A percentile compares a stretch with the other conserved stretches of the same genome.
These are phyloP conservation scores for Mesorhabditis spiculigera DNA, from an alignment of 2,888 invertebrate genomes.

Conservation along the genomic window DNA sequence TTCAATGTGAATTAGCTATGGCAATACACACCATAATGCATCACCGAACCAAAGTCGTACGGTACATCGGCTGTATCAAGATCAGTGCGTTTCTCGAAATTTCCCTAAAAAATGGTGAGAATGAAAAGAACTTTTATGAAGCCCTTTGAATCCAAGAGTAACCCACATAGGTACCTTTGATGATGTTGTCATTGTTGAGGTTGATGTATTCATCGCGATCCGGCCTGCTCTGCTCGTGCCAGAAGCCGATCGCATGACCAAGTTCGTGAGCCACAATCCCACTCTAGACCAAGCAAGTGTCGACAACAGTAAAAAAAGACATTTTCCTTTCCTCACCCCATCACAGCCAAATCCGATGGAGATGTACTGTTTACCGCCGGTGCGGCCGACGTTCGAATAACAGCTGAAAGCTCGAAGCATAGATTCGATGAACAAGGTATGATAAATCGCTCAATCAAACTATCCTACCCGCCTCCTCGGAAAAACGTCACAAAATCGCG, in stretches of 20 bases:
- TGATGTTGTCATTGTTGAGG: constrained; percentile 36
- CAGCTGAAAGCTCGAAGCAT: constrained; percentile 22
- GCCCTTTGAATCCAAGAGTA: constrained; percentile 2
- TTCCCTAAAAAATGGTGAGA: constrained; percentile 21
- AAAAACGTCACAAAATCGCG: constrained; percentile 29
- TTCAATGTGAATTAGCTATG: no score
- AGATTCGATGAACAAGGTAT: not conserved
- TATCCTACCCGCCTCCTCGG: constrained; percentile 29
- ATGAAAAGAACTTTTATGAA: not conserved
- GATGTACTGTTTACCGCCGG: constrained; percentile 40
- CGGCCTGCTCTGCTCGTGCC: constrained; percentile 43
- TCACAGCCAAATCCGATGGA: constrained; percentile 47
- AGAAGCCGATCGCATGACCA: constrained; percentile 43
- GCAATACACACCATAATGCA: constrained; percentile 35
- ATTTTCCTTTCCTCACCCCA: constrained; percentile 15
- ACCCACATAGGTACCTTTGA: constrained; percentile 28
- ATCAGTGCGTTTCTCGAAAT: constrained; percentile 36
- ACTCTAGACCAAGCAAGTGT: constrained; percentile 18
- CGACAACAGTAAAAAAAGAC: not conserved
- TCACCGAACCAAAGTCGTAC: constrained; percentile 41
- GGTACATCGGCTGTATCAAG: constrained; percentile 32
- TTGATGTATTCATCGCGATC: constrained; percentile 41
- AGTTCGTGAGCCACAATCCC: constrained; percentile 46
- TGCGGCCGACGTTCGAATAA: constrained; percentile 44
- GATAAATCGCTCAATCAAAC: constrained; percentile 5